These are phyloP conservation scores for Opisthograptis luteolata DNA, from an alignment of 2,888 invertebrate species.

Conservation along the genomic window DNA sequence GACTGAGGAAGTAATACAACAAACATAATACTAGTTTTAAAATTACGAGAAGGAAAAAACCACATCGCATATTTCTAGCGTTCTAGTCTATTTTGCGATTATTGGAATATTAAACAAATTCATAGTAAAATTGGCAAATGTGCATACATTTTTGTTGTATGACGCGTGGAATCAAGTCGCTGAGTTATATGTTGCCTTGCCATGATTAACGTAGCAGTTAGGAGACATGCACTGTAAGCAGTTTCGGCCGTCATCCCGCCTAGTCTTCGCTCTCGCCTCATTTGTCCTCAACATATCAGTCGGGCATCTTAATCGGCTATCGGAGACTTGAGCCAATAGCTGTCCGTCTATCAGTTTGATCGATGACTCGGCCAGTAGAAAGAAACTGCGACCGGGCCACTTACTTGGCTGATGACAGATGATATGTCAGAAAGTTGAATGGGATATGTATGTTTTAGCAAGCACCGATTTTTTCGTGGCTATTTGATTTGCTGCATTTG, in stretches of 20 bases:
- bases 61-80: too few species aligned
- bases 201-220: too few species aligned
- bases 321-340: constrained; percentile 21
- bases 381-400: not conserved
- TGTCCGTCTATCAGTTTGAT: constrained; percentile 29
- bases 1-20: not conserved
- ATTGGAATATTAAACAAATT: not conserved
- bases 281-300: constrained; percentile 7
- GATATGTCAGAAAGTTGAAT: constrained; percentile 17
- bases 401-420: constrained; percentile 19
- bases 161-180: too few species aligned
- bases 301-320: constrained; percentile 21
- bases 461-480: too few species aligned
- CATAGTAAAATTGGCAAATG: not conserved
- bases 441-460: not conserved
- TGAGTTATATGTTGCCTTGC: too few species aligned
- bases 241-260: not conserved
- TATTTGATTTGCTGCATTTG: too few species aligned
- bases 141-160: too few species aligned
- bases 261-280: constrained; percentile 2
- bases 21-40: not conserved
- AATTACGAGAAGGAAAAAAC: not conserved
- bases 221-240: too few species aligned
- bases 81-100: too few species aligned
- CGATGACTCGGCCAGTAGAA: constrained; percentile 10